These are phyloP conservation scores for Hippotragus niger DNA, from an alignment of 2,113 vertebrate species.

Conservation along the genomic window DNA sequence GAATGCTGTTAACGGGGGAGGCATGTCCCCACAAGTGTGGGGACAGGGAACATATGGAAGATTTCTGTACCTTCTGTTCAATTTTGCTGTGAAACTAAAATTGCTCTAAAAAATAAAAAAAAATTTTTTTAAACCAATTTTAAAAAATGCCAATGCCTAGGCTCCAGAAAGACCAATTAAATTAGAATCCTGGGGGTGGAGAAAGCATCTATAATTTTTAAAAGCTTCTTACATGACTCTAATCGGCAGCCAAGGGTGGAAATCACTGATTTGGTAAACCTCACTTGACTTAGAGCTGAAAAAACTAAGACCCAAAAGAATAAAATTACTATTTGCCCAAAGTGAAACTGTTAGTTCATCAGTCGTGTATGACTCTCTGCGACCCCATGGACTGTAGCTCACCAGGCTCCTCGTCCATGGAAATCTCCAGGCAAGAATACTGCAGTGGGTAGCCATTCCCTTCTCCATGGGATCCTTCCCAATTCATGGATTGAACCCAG, in stretches of 20 bases:
- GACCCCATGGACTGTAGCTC: neutral
- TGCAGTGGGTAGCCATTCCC: neutral
- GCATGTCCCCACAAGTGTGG: neutral
- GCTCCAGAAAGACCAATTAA: neutral
- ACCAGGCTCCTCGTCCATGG: neutral
- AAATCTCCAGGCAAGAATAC: neutral
- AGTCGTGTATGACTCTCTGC: neutral
- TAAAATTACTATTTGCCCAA: neutral
- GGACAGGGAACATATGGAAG: neutral
- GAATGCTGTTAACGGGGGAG: neutral
- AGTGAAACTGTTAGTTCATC: neutral
- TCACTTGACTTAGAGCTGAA: neutral
- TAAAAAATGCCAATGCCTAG: neutral
- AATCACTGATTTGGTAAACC: neutral
- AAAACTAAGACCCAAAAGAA: neutral
- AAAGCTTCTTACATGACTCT: neutral
- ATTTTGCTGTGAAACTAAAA: conserved; percentile 7
- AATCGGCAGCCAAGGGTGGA: neutral
- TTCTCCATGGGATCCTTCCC: neutral
- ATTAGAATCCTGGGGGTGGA: neutral
- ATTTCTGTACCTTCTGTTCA: neutral
- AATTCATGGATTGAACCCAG: neutral
- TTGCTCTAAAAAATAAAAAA: neutral
- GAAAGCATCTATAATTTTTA: neutral
- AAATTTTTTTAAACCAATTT: neutral